Base-by-base conservation (phyloP, 2,888 invertebrate species). In the Seira ritae region DNA sequence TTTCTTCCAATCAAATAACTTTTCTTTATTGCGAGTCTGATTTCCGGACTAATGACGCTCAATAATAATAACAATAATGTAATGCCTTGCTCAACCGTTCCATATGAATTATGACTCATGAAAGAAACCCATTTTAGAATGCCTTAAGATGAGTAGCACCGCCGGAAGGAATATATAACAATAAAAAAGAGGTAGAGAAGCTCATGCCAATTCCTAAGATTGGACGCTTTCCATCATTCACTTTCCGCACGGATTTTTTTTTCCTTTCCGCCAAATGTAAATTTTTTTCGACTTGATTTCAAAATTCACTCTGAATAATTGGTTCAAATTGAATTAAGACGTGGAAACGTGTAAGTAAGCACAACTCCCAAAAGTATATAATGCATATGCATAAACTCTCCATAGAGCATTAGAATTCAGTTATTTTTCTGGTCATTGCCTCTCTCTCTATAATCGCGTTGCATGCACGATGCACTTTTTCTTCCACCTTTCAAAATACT, bases 11-110 rank as follows among this genome's bases (percentile, higher is more conserved):
- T 62, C 62, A 62, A 62, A 62, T 62, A 62, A 62, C 62, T 62
- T 12, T 62, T 8, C 62, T 20, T 62, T 12, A 62, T 20, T 20
- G 22, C 10, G 62, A 19, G 10, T 62, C 62, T 62, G 62, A 62
- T 62, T 62, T 62, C 22, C 62, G 62, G 20, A 20, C 62, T 62
- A 62, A 62, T 62, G 62, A 62, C 62, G 62, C 22, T 20, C 62
- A 62, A 62, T 62, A 62, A 62, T 62, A 62, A 62, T 62, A 62
- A 62, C 62, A 62, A 62, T 62, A 62, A 62, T 62, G 62, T 62
- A 15, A 62, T 62, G 62, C 62, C 12, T n/a, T 62, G 62, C 62
- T 15, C 62, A 22, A 62, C 20, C 62, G 62, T 62, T 62, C n/a
- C n/a, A 19, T 22, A 3, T 62, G 12, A 62, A 62, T 62, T 62